Evolutionary conservation across 2,888 invertebrate species (phyloP).

Genomic region (Steinernema hermaphroditum): DNA sequence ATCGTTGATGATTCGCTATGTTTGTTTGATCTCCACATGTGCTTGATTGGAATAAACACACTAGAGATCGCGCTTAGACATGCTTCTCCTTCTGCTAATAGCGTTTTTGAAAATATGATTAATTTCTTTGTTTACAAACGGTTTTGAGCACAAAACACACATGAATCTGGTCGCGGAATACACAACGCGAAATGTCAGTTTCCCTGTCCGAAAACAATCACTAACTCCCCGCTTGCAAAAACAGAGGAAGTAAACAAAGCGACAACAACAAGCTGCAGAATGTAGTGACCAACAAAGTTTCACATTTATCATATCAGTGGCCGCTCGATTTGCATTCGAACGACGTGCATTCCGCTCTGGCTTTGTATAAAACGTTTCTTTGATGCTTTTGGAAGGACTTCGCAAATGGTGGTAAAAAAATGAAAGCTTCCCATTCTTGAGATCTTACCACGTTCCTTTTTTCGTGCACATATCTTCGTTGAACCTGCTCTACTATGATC

Average conservation of each 20-base stretch:
- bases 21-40: not conserved
- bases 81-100: not conserved
- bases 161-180: not conserved
- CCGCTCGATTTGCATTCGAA: not conserved
- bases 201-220: not conserved
- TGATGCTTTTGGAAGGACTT: no score
- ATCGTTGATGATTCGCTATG: not conserved
- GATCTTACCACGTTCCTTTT: no score
- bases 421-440: no score
- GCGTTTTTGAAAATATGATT: not conserved
- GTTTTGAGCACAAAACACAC: not conserved
- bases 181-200: not conserved
- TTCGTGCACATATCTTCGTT: no score
- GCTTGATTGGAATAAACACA: not conserved
- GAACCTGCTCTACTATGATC: no score
- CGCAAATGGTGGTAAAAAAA: no score
- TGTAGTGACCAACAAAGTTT: conserved; percentile 1
- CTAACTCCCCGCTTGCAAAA: not conserved
- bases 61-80: not conserved
- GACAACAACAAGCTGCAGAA: not conserved
- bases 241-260: conserved; percentile 4
- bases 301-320: conserved; percentile 7
- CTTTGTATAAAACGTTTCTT: no score
- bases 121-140: not conserved
- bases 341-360: not conserved